Evolutionary conservation across 2,888 invertebrate genomes (phyloP).

Genomic region (Oegoconia quadripuncta): DNA sequence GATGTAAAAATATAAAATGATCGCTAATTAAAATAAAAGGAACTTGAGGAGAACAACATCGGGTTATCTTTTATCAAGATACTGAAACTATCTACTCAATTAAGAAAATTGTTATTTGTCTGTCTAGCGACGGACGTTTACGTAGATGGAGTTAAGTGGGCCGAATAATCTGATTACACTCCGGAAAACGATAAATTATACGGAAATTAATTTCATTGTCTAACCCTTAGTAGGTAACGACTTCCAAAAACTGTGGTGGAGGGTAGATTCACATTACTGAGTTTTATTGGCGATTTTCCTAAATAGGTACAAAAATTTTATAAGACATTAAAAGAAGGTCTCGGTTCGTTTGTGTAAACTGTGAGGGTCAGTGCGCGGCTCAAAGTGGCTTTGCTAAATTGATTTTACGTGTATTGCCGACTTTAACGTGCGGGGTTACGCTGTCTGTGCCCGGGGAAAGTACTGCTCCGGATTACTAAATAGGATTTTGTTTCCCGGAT

Average conservation of each 20-base stretch:
- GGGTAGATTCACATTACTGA: no score
- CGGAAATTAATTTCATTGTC: not conserved
- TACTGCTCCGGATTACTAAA: conserved; percentile 48
- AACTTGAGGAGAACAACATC: no score
- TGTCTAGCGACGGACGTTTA: not conserved
- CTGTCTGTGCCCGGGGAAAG: conserved; percentile 38
- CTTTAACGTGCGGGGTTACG: conserved; percentile 47
- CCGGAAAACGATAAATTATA: conserved; percentile 7
- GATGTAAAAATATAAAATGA: no score
- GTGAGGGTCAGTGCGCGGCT: conserved; percentile 60
- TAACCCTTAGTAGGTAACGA: no score
- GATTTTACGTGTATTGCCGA: conserved; percentile 75
- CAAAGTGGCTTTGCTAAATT: conserved; percentile 72
- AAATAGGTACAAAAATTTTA: not conserved
- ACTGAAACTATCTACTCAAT: conserved; percentile 1
- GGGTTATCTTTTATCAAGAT: not conserved
- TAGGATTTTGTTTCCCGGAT: conserved; percentile 36
- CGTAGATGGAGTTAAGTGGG: conserved; percentile 4
- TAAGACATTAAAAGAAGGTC: not conserved
- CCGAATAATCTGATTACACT: conserved; percentile 8
- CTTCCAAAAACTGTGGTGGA: no score
- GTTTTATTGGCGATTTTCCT: not conserved
- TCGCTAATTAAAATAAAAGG: no score
- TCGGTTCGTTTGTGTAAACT: conserved; percentile 46
- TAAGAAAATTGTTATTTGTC: conserved; percentile 6